Base-by-base conservation (phyloP, 2,888 invertebrate genomes). In the Melikaiella ostensackeni region DNA sequence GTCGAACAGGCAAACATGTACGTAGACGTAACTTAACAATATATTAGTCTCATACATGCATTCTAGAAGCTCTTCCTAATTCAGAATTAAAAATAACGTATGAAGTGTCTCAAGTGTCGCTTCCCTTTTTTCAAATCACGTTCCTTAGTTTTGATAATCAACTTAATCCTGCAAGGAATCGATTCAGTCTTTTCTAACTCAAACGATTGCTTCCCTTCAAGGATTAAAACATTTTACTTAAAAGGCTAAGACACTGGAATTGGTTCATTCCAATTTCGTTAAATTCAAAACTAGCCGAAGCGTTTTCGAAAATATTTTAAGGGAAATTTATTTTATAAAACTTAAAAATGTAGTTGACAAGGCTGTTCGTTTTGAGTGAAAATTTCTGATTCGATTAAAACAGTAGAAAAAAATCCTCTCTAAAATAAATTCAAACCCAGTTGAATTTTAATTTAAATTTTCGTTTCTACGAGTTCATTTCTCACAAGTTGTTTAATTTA, bases 1-100 rank as follows among this genome's bases (percentile, higher is more conserved):
- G 77, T 79, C 21, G 74, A 78, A 57, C 64, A 78, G 27, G 75
- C 63, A 38, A 30, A 77, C 59, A 79, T 74, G 81, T 63, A 63
- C 59, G 79, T 74, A 63, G 55, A 74, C 78, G 46, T 78, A 59
- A 59, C 16, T 59, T 24, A 59, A 59, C 7, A 27, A 27, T 27
- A 59, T 21, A 24, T 57, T 59, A 59, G 24, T 27, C 16, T 27
- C 24, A 21, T 59, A 59, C 59, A 59, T 27, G 21, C 21, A 59
- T 59, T 59, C 13, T 59, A 59, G 24, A 27, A 59, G 13, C 13
- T 59, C 27, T 21, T 27, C 24, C 13, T 59, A 27, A 59, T 27
- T 27, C 59, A 27, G 24, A 59, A 59, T 59, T 59, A 27, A 24
- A 59, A 27, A 13, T 27, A 27, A 13, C 24, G 59, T 6, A 59